These are phyloP conservation scores for Phoebastria nigripes DNA, from an alignment of 2,797 vertebrate genomes.

Conservation along the genomic window DNA sequence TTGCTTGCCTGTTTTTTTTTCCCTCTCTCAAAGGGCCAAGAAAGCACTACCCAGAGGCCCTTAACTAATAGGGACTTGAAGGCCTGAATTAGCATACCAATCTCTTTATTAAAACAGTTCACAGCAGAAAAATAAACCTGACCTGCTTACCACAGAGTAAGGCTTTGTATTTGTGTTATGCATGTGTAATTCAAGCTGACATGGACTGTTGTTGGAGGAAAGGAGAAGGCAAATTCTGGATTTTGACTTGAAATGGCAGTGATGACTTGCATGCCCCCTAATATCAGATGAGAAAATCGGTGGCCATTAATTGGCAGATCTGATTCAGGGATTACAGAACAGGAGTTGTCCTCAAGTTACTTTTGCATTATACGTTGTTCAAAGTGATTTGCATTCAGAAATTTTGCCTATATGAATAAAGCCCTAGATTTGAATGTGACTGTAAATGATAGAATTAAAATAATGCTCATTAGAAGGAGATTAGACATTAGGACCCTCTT, in stretches of 20 bases:
- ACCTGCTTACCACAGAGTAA: not conserved
- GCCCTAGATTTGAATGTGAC: not conserved
- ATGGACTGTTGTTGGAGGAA: not conserved
- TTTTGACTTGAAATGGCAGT: conserved; percentile 5
- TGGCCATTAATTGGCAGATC: not conserved
- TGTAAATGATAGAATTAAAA: not conserved
- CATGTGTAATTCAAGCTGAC: conserved; percentile 51
- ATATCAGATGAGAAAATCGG: not conserved
- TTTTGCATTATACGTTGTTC: not conserved
- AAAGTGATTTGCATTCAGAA: not conserved
- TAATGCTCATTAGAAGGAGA: not conserved
- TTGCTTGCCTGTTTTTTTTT: not conserved
- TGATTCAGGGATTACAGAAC: not conserved
- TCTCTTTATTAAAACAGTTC: conserved; percentile 39
- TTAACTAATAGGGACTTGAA: conserved; percentile 24
- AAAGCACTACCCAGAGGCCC: not conserved
- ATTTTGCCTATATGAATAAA: not conserved
- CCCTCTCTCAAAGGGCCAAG: not conserved
- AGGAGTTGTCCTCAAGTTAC: not conserved
- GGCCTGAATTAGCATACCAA: conserved; percentile 17
- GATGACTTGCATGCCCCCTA: not conserved
- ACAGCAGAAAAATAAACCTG: conserved; percentile 34
- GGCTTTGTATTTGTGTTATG: not conserved
- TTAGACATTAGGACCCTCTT: not conserved
- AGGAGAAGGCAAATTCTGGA: not conserved